phyloP scores from a whole-genome alignment of 2,888 invertebrate genomes.

The Pocota personata region DNA sequence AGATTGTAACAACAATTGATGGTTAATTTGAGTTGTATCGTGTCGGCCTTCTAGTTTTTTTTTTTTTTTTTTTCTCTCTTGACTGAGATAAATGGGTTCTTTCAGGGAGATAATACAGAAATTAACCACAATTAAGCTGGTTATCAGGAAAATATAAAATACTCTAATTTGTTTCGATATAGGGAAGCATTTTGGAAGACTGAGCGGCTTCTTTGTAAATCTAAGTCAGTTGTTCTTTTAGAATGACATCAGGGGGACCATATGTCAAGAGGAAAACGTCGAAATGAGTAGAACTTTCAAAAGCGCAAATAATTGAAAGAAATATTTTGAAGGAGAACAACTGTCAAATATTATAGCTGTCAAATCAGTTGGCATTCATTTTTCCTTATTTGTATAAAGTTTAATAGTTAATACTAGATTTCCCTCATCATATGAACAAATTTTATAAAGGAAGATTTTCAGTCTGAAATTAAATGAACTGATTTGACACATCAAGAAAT shows the following conservation, averaged over 20 bases:
- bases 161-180: slow-evolving; percentile 4
- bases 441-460: too few relatives aligned
- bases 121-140: slow-evolving; percentile 49
- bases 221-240: not conserved
- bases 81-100: slow-evolving; percentile 35
- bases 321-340: too few relatives aligned
- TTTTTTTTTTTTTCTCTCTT: not conserved
- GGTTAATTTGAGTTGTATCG: slow-evolving; percentile 42
- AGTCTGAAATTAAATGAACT: too few relatives aligned
- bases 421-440: too few relatives aligned
- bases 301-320: too few relatives aligned
- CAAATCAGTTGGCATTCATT: too few relatives aligned
- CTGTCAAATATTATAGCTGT: too few relatives aligned
- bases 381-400: too few relatives aligned
- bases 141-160: not conserved
- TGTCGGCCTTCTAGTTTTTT: not conserved
- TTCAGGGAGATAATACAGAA: slow-evolving; percentile 20
- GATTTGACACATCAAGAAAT: too few relatives aligned
- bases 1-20: slow-evolving; percentile 49
- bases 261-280: not conserved
- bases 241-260: not conserved
- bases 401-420: too few relatives aligned
- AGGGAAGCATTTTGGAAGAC: not conserved
- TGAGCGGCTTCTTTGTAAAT: not conserved
- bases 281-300: not conserved